Base-by-base conservation (phyloP, 1,140 invertebrate genomes). In the Drosophila ercepeae region DNA sequence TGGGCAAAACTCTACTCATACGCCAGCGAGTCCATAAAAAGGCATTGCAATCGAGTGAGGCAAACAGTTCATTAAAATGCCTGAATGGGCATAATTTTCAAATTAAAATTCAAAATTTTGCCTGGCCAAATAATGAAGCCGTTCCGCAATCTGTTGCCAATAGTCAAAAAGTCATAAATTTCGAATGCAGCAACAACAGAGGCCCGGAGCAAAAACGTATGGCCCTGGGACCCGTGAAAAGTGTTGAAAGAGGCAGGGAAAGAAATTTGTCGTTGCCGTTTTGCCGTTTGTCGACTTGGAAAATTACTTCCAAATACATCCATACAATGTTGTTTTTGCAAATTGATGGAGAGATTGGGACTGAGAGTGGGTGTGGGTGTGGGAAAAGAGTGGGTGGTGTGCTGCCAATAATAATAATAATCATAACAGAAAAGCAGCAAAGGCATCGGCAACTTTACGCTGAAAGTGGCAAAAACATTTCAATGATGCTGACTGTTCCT, bases 31-130 rank as follows among this genome's bases (percentile, higher is more conserved):
- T 58, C 61, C 59, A 39, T 63, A 55, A 75, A 63, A 63, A 54
- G 70, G 81, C 70, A 78, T 83, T 83, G 58, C 70, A 68, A 73
- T 73, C 52, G 4, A 14, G 82, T 41, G 25, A 21, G 34, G 48
- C 19, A 21, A 63, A 41, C 72, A 70, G 63, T 75, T 75, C 71
- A 75, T 75, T 75, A 75, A 75, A 75, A 75, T 14, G 46, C 41
- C 53, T 48, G 48, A 75, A 67, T 61, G 53, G 82, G 77, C 82
- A 88, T 88, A 86, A 86, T 86, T 86, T 76, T 71, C 82, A 64
- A 82, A 88, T 88, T 88, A 82, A 88, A 88, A 88, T 88, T 88
- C 83, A 89, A 88, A 88, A 88, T 69, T 88, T 88, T 86, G 54
- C 72, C 64, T 55, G 53, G 64, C 81, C 73, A 81, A 86, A 88